Conservation (phyloP, 2,797 vertebrate genomes). For the Amphiprion clarkii region DNA sequence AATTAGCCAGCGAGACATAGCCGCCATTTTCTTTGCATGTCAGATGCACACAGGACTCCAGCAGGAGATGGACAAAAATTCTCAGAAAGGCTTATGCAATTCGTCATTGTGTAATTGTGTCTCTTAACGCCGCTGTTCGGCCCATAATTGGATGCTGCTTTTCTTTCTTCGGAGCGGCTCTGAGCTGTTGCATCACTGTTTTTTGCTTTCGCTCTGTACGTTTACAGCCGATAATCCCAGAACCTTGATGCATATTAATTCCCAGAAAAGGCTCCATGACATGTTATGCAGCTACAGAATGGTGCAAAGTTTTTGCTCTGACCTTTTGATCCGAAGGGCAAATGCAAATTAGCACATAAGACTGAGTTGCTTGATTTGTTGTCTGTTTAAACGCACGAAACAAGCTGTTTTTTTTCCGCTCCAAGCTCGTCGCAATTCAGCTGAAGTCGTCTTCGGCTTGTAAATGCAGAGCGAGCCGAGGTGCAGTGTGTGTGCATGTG, state of each 20-base stretch:
- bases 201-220: background rate
- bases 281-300: background rate
- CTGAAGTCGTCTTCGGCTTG: no score
- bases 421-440: background rate
- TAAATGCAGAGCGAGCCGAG: conserved; percentile 2
- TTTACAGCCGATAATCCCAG: background rate
- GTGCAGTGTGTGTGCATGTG: background rate
- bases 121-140: background rate
- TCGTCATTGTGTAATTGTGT: conserved; percentile 31
- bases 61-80: conserved; percentile 8
- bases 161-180: conserved; percentile 12
- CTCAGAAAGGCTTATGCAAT: conserved; percentile 39
- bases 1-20: conserved; percentile 39
- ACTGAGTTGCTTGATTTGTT: conserved; percentile 30
- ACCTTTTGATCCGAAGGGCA: conserved; percentile 24
- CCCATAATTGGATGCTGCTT: conserved; percentile 28
- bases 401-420: conserved; percentile 5
- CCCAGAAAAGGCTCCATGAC: background rate
- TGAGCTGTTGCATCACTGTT: conserved; percentile 26
- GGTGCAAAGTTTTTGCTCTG: background rate
- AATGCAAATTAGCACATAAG: conserved; percentile 12
- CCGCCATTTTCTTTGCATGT: conserved; percentile 26
- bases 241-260: background rate
- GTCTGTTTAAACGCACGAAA: conserved; percentile 19
- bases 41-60: background rate